Evolutionary conservation across 1,140 invertebrate species (phyloP).

Genomic region (Potamilus streckersoni): DNA sequence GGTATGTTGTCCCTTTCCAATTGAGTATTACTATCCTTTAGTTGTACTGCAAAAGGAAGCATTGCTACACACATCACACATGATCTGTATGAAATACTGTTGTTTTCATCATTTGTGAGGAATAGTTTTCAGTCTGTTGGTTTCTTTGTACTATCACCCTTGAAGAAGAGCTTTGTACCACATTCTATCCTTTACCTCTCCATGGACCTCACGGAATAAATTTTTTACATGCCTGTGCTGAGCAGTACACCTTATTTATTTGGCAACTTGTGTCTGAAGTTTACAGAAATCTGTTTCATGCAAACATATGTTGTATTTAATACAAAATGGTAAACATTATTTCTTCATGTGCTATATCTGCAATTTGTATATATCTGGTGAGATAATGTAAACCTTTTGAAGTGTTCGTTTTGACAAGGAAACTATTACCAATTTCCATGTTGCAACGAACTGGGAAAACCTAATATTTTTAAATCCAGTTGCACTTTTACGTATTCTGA

Average conservation of each 20-base stretch:
- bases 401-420: constrained; percentile 28
- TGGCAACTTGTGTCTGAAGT: constrained; percentile 6
- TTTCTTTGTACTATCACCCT: background rate
- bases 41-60: background rate
- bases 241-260: background rate
- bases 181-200: background rate
- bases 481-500: background rate
- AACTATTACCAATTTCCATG: constrained; percentile 14
- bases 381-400: constrained; percentile 25
- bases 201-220: no score
- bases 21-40: background rate
- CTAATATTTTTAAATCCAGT: background rate
- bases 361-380: constrained; percentile 15
- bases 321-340: constrained; percentile 15
- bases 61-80: background rate
- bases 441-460: constrained; percentile 11
- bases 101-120: no score
- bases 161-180: background rate
- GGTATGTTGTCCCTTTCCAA: background rate
- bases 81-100: background rate
- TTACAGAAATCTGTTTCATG: constrained; percentile 12
- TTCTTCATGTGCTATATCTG: constrained; percentile 12
- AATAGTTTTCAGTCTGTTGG: background rate
- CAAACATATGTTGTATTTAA: constrained; percentile 26
- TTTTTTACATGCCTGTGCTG: constrained; percentile 17